Evolutionary conservation across 2,113 vertebrate genomes (phyloP).

Genomic region (Lophotis ruficrista): DNA sequence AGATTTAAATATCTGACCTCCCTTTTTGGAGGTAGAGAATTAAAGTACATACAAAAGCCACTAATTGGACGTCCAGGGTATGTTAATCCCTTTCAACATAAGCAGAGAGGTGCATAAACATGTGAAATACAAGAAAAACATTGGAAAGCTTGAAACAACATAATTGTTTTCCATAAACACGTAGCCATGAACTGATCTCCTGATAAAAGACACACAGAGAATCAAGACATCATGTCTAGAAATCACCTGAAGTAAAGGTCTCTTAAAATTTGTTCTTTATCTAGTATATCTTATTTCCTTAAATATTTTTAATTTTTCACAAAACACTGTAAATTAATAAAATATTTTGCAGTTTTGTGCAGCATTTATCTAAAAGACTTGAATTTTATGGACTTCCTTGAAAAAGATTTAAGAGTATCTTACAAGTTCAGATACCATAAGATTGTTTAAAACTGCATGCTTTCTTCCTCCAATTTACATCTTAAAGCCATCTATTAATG

Average conservation of each 20-base stretch:
- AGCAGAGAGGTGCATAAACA: background rate
- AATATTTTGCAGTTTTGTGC: background rate
- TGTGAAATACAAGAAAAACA: background rate
- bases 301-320: background rate
- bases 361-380: background rate
- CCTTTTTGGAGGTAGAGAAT: background rate
- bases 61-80: background rate
- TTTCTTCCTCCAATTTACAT: background rate
- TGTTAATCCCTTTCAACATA: background rate
- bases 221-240: background rate
- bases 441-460: background rate
- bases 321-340: background rate
- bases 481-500: background rate
- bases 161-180: background rate
- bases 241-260: background rate
- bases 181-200: background rate
- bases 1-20: background rate
- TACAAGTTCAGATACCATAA: background rate
- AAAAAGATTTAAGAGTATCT: background rate
- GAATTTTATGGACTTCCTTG: background rate
- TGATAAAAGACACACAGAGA: background rate
- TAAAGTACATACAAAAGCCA: background rate
- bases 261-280: background rate
- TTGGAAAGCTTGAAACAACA: rapidly evolving
- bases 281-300: background rate